Evolutionary conservation across 2,888 invertebrate genomes (phyloP), one percentile per base, ranked within the genome.

Genomic region (Apamea sordens): DNA sequence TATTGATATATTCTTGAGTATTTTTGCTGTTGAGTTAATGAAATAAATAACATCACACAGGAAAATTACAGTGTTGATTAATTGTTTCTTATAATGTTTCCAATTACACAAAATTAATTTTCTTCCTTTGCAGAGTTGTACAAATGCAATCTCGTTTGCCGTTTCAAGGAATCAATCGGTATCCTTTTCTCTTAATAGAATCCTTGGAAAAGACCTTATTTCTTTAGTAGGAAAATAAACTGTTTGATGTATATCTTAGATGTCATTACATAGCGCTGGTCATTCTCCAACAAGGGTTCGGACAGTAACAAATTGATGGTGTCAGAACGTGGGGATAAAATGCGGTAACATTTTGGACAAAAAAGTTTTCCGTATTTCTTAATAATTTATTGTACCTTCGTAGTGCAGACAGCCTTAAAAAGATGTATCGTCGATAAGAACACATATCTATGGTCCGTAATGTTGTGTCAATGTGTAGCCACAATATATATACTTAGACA

Each of bases 251-350:
- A 56, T 73, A 77, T 79, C 77, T 80, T 50, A 36, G 41, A 63
- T 68, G 75, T 79, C 63, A 80, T 77, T 80, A 76, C 70, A 44
- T 50, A n/a, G 50, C 15, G 67, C 70, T 71, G 70, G 68, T 56
- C 44, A 67, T 72, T 71, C 67, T 73, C 53, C 50, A 79, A 84
- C 73, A 69, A 84, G 80, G 80, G 80, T 76, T 10, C 50, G 0
- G 87, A 80, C 87, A 77, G 76, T 59, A 41, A 79, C 73, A 79
- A 84, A 79, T 73, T 76, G 85, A 24, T 77, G 74, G 32, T 32
- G 44, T 11, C 53, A 67, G 41, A 32, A 59, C 44, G 28, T 3
- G 63, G 47, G 32, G 0, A 32, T 36, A 80, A 80, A 72, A 80
- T 32, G 41, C 21, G 63, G 36, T 53, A 61, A 63, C 11, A 61